Evolutionary conservation across 53 echinoderm and acorn worm species (phyloP), one percentile per base, ranked within the genome.

Genomic region (Crossaster papposus): DNA sequence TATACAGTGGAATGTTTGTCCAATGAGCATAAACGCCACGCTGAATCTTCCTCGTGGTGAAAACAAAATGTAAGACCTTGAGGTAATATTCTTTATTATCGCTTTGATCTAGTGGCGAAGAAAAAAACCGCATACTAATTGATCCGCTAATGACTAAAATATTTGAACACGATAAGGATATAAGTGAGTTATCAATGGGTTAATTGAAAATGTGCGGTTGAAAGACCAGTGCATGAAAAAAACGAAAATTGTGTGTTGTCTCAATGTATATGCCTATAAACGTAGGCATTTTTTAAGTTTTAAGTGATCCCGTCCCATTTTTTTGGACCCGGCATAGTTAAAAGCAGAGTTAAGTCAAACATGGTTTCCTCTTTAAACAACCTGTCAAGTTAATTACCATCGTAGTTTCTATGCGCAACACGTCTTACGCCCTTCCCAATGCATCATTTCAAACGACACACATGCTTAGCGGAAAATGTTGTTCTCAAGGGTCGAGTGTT

Each of bases 101-200:
- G 17, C 68, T 26, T 81, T 35, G 35, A 81, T 64, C 36, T 36
- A 36, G 1, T 18, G 35, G 30, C 9, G 20, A n/a, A 68, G 30
- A 30, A 64, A 63, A 31, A 70, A 50, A 44, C 63, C 58, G 28
- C 28, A 72, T 17, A 58, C 72, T 72, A 84, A 84, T 52, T 72
- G 44, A 72, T 72, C 54, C 14, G 4, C 54, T 73, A 84, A 71
- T 84, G 34, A 8, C 30, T 26, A 68, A 37, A 65, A 84, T 84
- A 65, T 84, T 84, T 84, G 73, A 24, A 70, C 35, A 83, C 37
- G 62, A 70, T 32, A 68, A 20, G 28, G n/a, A 28, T 26, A 68
- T 68, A 26, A 26, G 68, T 26, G 68, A 2, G 17, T 20, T 68
- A 68, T 26, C 28, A n/a, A 0, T 68, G 0, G n/a, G 68, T 68